Conservation (phyloP, 1,140 invertebrate genomes). For the Limonius californicus region DNA sequence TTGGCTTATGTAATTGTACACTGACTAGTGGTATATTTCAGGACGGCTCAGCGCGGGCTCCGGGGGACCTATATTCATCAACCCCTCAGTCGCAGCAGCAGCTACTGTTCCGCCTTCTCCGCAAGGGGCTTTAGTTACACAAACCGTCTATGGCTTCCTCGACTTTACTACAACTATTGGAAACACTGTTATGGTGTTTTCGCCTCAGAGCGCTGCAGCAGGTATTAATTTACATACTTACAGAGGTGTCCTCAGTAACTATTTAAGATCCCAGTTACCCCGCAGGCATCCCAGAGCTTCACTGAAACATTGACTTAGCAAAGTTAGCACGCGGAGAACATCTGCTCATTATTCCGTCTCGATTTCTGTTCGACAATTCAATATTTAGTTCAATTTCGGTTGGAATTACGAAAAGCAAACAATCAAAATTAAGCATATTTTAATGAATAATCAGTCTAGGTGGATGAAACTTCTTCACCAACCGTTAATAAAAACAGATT, state of each 20-base stretch:
- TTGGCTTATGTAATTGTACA: conserved; percentile 5
- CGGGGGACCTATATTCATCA: conserved; percentile 39
- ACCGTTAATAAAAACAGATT: too few species aligned
- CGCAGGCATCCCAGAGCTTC: too few species aligned
- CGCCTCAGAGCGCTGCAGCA: conserved; percentile 63
- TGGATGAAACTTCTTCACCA: too few species aligned
- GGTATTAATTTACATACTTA: conserved; percentile 21
- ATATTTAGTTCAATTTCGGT: too few species aligned
- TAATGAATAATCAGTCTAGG: too few species aligned
- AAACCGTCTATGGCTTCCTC: conserved; percentile 86
- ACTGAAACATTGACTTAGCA: too few species aligned
- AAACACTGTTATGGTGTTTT: conserved; percentile 87
- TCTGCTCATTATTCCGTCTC: too few species aligned
- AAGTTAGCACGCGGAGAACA: too few species aligned
- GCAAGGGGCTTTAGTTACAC: conserved; percentile 52
- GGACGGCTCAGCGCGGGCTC: background rate
- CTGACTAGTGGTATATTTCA: conserved; percentile 1
- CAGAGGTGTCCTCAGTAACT: background rate
- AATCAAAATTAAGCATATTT: too few species aligned
- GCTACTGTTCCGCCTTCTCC: background rate
- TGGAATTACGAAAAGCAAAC: too few species aligned
- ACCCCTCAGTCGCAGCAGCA: conserved; percentile 24
- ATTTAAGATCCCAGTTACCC: too few species aligned
- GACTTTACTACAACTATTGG: conserved; percentile 87
- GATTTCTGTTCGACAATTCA: too few species aligned